phyloP scores from a whole-genome alignment of 2,113 vertebrate species.

The Brevimyrus niger region DNA sequence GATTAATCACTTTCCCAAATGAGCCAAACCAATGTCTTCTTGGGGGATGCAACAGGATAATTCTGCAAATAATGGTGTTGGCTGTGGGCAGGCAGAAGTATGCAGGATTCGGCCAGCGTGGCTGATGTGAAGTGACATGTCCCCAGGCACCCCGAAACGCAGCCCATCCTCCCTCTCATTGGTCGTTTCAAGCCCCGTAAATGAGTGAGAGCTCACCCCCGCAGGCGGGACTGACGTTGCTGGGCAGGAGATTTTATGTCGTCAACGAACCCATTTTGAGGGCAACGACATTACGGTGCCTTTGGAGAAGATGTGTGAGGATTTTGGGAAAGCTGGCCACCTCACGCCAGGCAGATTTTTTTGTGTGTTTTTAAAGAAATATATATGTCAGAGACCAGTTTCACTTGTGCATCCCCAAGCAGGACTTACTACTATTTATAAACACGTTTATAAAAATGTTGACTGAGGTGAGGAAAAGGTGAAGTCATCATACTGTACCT shows the following conservation, averaged over 20 bases:
- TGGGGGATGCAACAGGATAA: neutral
- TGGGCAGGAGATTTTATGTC: constrained; percentile 21
- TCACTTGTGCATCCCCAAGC: neutral
- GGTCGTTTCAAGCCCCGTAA: constrained; percentile 32
- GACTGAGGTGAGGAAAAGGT: neutral
- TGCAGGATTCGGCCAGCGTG: constrained; percentile 28
- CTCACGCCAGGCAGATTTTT: neutral
- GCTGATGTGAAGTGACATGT: constrained; percentile 62
- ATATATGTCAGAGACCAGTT: neutral
- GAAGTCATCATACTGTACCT: constrained; percentile 4
- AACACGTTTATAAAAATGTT: neutral
- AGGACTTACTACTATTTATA: neutral
- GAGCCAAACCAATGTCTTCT: neutral
- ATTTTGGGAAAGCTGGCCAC: constrained; percentile 29
- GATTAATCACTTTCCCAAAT: neutral
- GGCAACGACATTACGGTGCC: constrained; percentile 40
- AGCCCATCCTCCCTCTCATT: constrained; percentile 32
- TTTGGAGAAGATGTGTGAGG: constrained; percentile 36
- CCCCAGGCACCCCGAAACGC: constrained; percentile 60
- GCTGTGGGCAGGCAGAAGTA: neutral
- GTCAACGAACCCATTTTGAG: constrained; percentile 34
- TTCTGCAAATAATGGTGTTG: neutral
- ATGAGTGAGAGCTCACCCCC: constrained; percentile 36
- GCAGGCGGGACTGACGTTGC: constrained; percentile 6
- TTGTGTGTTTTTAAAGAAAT: neutral